Percentiles rank a stretch among this genome's conserved stretches.
Conservation (phyloP, 2,113 vertebrate genomes). For the Nothoprocta perdicaria region DNA sequence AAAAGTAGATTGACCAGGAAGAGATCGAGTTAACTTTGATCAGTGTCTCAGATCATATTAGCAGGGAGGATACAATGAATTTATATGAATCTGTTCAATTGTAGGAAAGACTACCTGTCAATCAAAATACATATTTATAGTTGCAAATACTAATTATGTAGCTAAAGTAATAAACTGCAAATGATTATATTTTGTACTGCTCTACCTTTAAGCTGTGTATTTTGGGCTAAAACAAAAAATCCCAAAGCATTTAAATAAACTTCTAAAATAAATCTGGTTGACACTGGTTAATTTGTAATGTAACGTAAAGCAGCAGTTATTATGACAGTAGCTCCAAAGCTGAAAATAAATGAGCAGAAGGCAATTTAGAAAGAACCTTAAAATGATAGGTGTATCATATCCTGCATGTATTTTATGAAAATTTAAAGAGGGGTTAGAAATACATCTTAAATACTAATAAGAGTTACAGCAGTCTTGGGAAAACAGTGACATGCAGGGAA, state of each 20-base stretch:
- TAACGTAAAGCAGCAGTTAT: not conserved
- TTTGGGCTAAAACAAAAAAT: not conserved
- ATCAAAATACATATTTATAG: slow-evolving; percentile 67
- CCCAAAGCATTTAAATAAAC: not conserved
- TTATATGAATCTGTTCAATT: slow-evolving; percentile 89
- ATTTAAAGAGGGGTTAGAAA: not conserved
- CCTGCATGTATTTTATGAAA: not conserved
- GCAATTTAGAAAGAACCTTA: not conserved
- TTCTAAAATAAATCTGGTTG: not conserved
- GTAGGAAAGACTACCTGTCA: slow-evolving; percentile 74
- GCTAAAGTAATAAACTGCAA: not conserved
- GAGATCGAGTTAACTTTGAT: slow-evolving; percentile 82
- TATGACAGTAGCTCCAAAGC: not conserved
- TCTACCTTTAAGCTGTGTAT: not conserved
- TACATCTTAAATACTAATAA: not conserved
- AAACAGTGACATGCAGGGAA: not conserved
- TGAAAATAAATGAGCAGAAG: not conserved
- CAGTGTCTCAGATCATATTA: slow-evolving; percentile 89
- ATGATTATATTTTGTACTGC: not conserved
- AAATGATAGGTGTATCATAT: not conserved
- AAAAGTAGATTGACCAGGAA: slow-evolving; percentile 76
- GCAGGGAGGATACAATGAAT: slow-evolving; percentile 91
- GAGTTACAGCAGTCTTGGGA: not conserved
- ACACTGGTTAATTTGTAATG: not conserved
- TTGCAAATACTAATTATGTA: not conserved